A percentile compares a stretch with the other conserved stretches of the same genome.
Conservation (phyloP, 2,113 vertebrate species). For the Gyps fulvus region DNA sequence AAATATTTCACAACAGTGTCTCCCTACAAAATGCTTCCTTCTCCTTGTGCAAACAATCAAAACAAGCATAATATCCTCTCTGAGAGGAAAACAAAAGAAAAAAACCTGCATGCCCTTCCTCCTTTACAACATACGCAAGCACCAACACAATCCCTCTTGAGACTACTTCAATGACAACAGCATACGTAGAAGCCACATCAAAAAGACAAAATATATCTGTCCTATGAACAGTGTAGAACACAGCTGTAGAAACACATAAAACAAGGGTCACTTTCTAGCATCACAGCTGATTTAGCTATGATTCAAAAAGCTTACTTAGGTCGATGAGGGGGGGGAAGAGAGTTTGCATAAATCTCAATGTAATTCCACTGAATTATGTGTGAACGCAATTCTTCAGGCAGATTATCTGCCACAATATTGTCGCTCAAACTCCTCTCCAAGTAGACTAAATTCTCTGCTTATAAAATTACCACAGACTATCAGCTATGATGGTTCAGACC, state of each 20-base stretch:
- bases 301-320: not conserved
- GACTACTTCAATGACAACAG: not conserved
- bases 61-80: not conserved
- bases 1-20: not conserved
- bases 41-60: not conserved
- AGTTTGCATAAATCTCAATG: not conserved
- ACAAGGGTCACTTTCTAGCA: not conserved
- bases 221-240: not conserved
- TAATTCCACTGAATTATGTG: not conserved
- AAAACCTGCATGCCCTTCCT: not conserved
- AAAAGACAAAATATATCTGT: not conserved
- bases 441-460: not conserved
- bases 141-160: not conserved
- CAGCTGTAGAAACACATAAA: not conserved
- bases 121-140: not conserved
- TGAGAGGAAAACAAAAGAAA: not conserved
- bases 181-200: not conserved
- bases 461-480: not conserved
- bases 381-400: not conserved
- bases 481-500: not conserved
- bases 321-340: not conserved
- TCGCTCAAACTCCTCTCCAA: not conserved
- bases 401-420: not conserved
- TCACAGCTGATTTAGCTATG: not conserved
- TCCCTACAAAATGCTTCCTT: not conserved